Conservation (phyloP, 2,113 vertebrate genomes). For the Bombycilla garrulus region DNA sequence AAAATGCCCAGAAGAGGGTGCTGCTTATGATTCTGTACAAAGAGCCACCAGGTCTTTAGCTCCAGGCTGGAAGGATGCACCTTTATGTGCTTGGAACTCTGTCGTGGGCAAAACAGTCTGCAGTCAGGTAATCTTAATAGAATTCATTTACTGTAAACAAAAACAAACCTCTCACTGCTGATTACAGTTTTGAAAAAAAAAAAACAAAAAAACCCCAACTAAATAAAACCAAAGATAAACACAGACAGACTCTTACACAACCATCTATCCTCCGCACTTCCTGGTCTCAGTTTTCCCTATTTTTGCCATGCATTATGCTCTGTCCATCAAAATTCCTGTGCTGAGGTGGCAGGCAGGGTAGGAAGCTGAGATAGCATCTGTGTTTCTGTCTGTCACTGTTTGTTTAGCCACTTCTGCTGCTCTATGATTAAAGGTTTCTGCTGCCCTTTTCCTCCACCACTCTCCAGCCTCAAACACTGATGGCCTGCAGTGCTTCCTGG, state of each 20-base stretch:
- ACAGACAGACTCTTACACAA: neutral
- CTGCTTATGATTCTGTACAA: neutral
- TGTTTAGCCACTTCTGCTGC: neutral
- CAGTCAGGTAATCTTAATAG: neutral
- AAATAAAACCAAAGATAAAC: neutral
- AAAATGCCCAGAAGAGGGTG: neutral
- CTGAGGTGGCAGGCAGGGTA: neutral
- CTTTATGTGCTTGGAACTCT: neutral
- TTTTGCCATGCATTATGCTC: neutral
- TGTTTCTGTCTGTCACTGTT: neutral
- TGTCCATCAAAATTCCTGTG: neutral
- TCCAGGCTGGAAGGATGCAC: neutral
- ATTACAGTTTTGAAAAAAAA: neutral
- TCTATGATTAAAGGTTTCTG: neutral
- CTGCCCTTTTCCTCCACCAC: neutral
- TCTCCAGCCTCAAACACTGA: fast-evolving
- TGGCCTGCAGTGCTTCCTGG: neutral
- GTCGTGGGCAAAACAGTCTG: neutral
- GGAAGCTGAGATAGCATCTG: neutral
- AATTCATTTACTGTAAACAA: neutral
- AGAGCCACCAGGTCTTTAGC: neutral
- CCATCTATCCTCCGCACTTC: neutral
- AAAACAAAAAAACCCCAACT: too few relatives aligned
- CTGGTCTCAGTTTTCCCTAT: neutral
- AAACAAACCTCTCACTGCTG: neutral